These are phyloP conservation scores for Asarcornis scutulata DNA, from an alignment of 2,113 vertebrate species.

Conservation along the genomic window DNA sequence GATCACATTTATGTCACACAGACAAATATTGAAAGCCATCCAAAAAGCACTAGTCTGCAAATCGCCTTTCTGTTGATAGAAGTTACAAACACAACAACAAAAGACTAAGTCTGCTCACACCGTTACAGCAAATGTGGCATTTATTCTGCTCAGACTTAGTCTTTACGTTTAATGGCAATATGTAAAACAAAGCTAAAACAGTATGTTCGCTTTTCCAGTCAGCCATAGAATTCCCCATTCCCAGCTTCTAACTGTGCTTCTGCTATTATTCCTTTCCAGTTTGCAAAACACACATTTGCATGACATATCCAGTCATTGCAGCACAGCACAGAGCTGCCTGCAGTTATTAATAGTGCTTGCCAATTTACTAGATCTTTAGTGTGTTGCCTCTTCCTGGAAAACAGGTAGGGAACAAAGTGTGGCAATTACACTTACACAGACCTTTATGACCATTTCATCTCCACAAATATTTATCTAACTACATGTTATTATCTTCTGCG, in stretches of 20 bases:
- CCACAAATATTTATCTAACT: constrained; percentile 21
- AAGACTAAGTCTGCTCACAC: neutral
- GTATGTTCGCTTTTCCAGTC: neutral
- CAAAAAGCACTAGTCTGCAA: neutral
- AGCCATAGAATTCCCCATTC: neutral
- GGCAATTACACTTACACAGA: neutral
- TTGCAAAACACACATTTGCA: constrained; percentile 11
- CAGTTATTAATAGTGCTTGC: neutral
- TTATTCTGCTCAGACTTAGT: neutral
- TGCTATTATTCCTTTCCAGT: constrained; percentile 26
- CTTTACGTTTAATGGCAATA: neutral
- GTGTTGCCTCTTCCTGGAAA: neutral
- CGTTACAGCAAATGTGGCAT: neutral
- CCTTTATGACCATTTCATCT: neutral
- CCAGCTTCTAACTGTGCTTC: neutral
- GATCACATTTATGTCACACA: neutral
- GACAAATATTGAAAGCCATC: neutral
- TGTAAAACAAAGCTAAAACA: neutral
- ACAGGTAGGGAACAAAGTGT: constrained; percentile 4
- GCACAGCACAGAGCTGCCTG: constrained; percentile 20
- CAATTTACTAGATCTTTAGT: neutral
- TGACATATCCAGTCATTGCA: neutral
- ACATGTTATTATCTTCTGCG: neutral
- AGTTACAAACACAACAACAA: neutral
- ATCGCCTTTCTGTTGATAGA: neutral